Evolutionary conservation across 2,113 vertebrate genomes (phyloP), one percentile per base, ranked within the genome.

Genomic region (Raja brachyura): DNA sequence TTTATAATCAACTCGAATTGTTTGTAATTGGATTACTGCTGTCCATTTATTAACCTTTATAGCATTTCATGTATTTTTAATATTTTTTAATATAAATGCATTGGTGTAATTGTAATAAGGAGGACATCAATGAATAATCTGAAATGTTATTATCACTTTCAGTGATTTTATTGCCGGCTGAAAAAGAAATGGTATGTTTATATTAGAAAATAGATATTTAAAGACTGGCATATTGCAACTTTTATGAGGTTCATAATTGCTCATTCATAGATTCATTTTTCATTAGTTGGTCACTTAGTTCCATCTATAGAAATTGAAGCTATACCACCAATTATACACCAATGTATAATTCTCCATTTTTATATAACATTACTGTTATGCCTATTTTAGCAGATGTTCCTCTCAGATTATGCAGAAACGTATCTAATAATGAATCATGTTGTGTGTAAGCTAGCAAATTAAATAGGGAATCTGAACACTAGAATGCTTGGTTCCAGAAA

Each of bases 21-120:
- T 33, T 28, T 14, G 31, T 90, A 61, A 90, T 90, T 66, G 85
- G 63, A 90, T 90, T 90, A 31, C 85, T 66, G 61, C n/a, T 31
- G n/a, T 18, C 85, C 31, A 90, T 33, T 31, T 68, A 66, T 90
- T 90, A 66, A 54, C 11, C 79, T 33, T 90, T 33, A 90, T 90
- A 66, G 33, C 54, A 31, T 25, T 90, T 11, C 48, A 8, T 90
- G 22, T 66, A 90, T 90, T 3, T 88, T 66, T 66, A 31, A 90
- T 90, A 73, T 73, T 0, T 48, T 73, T 73, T 73, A 90, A n/a
- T 68, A 28, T 25, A 85, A 56, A 28, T 28, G 81, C 22, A 85
- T 39, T 59, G 54, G 61, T 18, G n/a, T 13, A 66, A 90, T 66
- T n/a, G 28, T 90, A 33, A 25, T 33, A 63, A 90, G 13, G 56